Base-by-base conservation (phyloP, 2,113 vertebrate genomes). In the Acanthisitta chloris region DNA sequence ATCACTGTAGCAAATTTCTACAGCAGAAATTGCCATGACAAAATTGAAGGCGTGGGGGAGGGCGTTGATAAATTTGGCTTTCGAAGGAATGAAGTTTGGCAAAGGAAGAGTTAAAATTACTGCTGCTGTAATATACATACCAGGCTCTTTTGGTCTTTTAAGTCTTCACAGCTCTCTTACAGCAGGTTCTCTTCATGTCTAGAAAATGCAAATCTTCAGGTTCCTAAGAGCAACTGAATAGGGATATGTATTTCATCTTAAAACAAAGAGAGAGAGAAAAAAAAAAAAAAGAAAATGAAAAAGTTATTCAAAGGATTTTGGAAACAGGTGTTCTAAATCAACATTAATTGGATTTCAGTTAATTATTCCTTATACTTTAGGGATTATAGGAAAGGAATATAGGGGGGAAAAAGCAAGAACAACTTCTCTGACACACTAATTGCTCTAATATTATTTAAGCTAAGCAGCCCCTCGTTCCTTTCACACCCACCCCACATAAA, bases 291-390 rank as follows among this genome's bases (percentile, higher is more conserved):
- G 94, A 96, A 95, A 96, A 95, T 86, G 88, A 81, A 98, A 96
- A 98, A 97, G 94, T 97, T 97, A 97, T 98, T 98, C 96, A 98
- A 98, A 98, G 96, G 97, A 95, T 97, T 98, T 97, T 94, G 94
- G 97, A 98, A 98, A 98, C 97, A 98, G 98, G 98, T 98, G 98
- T 97, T 98, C 97, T 98, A 97, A 98, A 97, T 97, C 95, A 97
- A 95, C 86, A 95, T 97, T 98, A 98, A 98, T 98, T 98, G 97
- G 97, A 98, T 98, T 98, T 98, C 97, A 94, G 97, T 98, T 98
- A 98, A 98, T 98, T 98, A 98, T 98, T 98, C 81, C 81, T 97
- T 97, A 96, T 97, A 95, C 97, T 96, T 97, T 88, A 96, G 97
- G 97, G 98, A 97, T 97, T 97, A 83, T 95, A 94, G 95, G 91